phyloP scores from a whole-genome alignment of 2,888 invertebrate species.

The Drosophila antonietae region DNA sequence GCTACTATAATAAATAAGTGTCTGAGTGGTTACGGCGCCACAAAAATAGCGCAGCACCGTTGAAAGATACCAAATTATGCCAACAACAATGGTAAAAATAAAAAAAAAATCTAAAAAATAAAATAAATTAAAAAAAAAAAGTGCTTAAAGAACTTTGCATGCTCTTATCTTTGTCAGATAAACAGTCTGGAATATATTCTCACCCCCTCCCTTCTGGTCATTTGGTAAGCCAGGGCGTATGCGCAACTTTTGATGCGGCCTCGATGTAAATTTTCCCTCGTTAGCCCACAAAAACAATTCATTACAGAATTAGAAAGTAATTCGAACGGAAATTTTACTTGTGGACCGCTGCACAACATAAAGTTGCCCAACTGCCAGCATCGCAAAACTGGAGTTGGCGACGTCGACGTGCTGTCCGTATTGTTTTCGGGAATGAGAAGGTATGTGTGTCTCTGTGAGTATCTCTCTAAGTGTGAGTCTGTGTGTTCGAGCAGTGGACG shows the following conservation, averaged over 20 bases:
- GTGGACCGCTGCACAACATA: slow-evolving; percentile 69
- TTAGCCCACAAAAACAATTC: slow-evolving; percentile 77
- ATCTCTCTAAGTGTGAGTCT: slow-evolving; percentile 20
- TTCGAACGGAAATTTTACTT: slow-evolving; percentile 80
- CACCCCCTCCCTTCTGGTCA: slow-evolving; percentile 1
- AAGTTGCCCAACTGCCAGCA: slow-evolving; percentile 47
- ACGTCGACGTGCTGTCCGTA: slow-evolving; percentile 4
- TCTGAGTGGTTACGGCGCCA: slow-evolving; percentile 39
- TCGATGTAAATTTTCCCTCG: slow-evolving; percentile 67
- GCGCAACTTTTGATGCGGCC: slow-evolving; percentile 71
- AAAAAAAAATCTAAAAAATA: background rate
- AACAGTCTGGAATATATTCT: slow-evolving; percentile 43
- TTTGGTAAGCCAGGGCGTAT: slow-evolving; percentile 56
- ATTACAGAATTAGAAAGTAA: slow-evolving; percentile 80
- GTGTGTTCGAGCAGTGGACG: slow-evolving; percentile 6
- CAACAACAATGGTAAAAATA: slow-evolving; percentile 37
- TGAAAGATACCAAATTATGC: slow-evolving; percentile 74
- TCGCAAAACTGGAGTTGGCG: slow-evolving; percentile 9
- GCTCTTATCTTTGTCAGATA: slow-evolving; percentile 51
- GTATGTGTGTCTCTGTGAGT: slow-evolving; percentile 20
- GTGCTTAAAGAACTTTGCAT: slow-evolving; percentile 70
- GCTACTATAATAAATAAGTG: slow-evolving; percentile 69
- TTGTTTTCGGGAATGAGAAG: background rate
- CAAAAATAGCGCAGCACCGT: slow-evolving; percentile 45
- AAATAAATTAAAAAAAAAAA: slow-evolving; percentile 23